Percentiles rank a stretch among this genome's conserved stretches.
Conservation (phyloP, 2,797 vertebrate genomes). For the Stomatorhinus walkeri region DNA sequence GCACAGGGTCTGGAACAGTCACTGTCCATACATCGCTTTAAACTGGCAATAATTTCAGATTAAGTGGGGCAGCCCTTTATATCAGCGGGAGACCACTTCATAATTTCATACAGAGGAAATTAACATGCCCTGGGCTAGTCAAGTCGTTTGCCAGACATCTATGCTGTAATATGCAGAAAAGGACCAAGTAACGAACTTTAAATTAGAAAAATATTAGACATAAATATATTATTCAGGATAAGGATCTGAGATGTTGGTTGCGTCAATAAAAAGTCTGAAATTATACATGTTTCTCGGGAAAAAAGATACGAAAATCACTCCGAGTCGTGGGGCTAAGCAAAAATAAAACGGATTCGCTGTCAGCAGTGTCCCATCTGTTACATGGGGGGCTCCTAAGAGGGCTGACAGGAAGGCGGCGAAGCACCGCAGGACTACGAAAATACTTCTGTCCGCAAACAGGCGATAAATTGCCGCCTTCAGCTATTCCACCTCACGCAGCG, state of each 20-base stretch:
- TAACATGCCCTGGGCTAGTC: conserved; percentile 71
- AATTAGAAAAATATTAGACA: conserved; percentile 60
- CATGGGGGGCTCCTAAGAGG: conserved; percentile 33
- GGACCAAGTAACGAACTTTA: conserved; percentile 73
- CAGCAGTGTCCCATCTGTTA: conserved; percentile 48
- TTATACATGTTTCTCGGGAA: conserved; percentile 36
- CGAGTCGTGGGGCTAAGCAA: conserved; percentile 24
- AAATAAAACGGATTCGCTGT: conserved; percentile 42
- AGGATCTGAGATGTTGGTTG: conserved; percentile 40
- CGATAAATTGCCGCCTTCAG: conserved; percentile 50
- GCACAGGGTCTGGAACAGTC: conserved; percentile 53
- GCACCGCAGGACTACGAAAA: conserved; percentile 33
- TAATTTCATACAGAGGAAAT: conserved; percentile 70
- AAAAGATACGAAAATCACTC: conserved; percentile 38
- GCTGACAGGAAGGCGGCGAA: conserved; percentile 38
- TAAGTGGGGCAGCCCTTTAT: conserved; percentile 75
- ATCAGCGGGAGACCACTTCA: conserved; percentile 75
- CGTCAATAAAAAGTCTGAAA: conserved; percentile 23
- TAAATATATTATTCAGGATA: conserved; percentile 46
- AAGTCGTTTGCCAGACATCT: conserved; percentile 71
- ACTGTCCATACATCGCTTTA: conserved; percentile 47
- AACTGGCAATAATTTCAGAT: conserved; percentile 66
- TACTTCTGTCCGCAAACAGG: conserved; percentile 37
- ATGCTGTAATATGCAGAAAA: conserved; percentile 76
- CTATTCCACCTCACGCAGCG: conserved; percentile 49